Evolutionary conservation across 1,140 invertebrate genomes (phyloP).

Genomic region (Pseudachorutes palmiensis): DNA sequence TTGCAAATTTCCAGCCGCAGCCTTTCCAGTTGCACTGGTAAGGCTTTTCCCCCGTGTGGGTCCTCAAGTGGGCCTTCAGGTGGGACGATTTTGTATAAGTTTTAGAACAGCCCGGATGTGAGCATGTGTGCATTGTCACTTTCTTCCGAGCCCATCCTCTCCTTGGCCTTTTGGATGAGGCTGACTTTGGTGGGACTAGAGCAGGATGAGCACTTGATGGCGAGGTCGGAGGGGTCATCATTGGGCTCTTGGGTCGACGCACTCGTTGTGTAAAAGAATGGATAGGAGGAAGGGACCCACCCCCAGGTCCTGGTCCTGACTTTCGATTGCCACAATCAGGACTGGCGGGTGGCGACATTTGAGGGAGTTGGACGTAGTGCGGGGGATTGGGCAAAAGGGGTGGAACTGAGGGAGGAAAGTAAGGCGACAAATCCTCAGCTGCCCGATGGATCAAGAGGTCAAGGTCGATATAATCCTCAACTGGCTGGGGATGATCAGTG

Average conservation of each 20-base stretch:
- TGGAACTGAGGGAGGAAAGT: conserved; percentile 5
- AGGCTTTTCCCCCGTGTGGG: conserved; percentile 62
- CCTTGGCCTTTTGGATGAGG: conserved; percentile 41
- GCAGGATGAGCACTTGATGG: conserved; percentile 32
- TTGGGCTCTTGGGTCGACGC: not conserved
- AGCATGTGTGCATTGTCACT: conserved; percentile 53
- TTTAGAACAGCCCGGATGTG: conserved; percentile 55
- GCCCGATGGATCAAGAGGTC: conserved; percentile 46
- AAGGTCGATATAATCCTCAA: conserved; percentile 46
- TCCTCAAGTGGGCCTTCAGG: conserved; percentile 59
- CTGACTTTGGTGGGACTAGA: conserved; percentile 35
- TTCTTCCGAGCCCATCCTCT: conserved; percentile 49
- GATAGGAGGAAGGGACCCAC: not conserved
- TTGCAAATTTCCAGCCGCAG: conserved; percentile 62
- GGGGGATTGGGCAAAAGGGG: not conserved
- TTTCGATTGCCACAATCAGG: not conserved
- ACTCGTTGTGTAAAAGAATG: not conserved
- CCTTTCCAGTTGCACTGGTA: conserved; percentile 61
- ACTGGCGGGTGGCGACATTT: conserved; percentile 2
- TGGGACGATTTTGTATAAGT: conserved; percentile 62
- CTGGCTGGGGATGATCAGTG: conserved; percentile 13
- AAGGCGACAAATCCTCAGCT: conserved; percentile 43
- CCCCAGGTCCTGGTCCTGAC: conserved; percentile 2
- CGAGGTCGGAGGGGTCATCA: conserved; percentile 32
- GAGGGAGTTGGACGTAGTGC: not conserved